These are phyloP conservation scores for Plectropomus leopardus DNA, from an alignment of 2,113 vertebrate species.

Conservation along the genomic window DNA sequence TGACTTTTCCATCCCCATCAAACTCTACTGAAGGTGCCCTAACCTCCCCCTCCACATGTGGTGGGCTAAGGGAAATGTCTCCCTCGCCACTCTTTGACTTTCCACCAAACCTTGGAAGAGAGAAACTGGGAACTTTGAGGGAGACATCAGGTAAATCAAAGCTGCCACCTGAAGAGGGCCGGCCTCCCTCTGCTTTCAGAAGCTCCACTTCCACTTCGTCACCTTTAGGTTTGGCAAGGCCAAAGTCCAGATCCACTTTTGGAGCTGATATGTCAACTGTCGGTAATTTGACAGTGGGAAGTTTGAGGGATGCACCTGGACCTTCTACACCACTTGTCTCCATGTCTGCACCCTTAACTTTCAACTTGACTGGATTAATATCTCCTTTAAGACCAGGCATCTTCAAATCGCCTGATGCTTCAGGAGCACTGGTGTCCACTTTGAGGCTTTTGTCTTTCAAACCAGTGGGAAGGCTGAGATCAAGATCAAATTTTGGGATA, in stretches of 20 bases:
- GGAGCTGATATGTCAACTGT: conserved; percentile 89
- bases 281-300: conserved; percentile 82
- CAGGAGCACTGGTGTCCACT: conserved; percentile 15
- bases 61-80: conserved; percentile 59
- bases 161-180: conserved; percentile 80
- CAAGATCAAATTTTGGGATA: conserved; percentile 78
- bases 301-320: conserved; percentile 70
- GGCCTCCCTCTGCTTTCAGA: conserved; percentile 77
- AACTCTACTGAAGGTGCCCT: conserved; percentile 74
- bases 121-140: conserved; percentile 84
- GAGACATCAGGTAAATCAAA: conserved; percentile 83
- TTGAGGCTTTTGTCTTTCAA: conserved; percentile 60
- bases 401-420: conserved; percentile 54
- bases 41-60: conserved; percentile 64
- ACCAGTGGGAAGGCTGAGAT: conserved; percentile 66
- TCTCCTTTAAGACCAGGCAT: conserved; percentile 57
- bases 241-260: conserved; percentile 86
- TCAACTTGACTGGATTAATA: conserved; percentile 39
- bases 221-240: conserved; percentile 75
- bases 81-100: conserved; percentile 77
- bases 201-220: conserved; percentile 80
- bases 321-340: conserved; percentile 44
- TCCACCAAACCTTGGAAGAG: conserved; percentile 85
- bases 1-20: conserved; percentile 75
- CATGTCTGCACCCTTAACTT: conserved; percentile 42